Base-by-base conservation (phyloP, 2,888 invertebrate genomes). In the Augochlorella aurata region DNA sequence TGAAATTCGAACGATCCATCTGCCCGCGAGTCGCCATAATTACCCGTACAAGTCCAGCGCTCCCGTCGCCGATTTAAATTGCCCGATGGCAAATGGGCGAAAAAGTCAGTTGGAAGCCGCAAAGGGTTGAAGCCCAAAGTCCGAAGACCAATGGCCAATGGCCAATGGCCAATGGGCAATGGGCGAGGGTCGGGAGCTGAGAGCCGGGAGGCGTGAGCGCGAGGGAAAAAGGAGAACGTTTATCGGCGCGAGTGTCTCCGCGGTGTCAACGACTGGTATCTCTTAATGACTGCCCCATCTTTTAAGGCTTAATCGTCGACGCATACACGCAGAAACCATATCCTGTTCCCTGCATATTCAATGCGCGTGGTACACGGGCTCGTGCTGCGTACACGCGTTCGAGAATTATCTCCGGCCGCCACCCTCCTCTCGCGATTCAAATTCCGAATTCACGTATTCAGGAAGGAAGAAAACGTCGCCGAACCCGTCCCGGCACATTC, bases 251-350 rank as follows among this genome's bases (percentile, higher is more conserved):
- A 90, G 89, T 91, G 92, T 92, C 92, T 90, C 89, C 83, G 85
- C 87, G 89, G 91, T 91, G 92, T 93, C 93, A 92, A 90, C 90
- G 87, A 86, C 88, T 89, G 88, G 90, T 92, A 92, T 93, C 92
- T 92, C 93, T 93, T 93, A 93, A 93, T 93, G 93, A 93, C 92
- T 91, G 90, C 88, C 91, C 91, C 92, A 91, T 93, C 93, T 92
- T 71, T 79, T 90, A 90, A 90, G 91, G 90, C 90, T 92, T 93
- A 93, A 93, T 93, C 93, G 91, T 86, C 91, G 91, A 93, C 38
- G 38, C 38, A 38, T 38, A 38, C 93, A 92, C 91, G 92, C 90
- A 92, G 93, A 93, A 92, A 93, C 90, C 92, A 93, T 93, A 92
- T 90, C 88, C 82, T 50, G 63, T 85, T 87, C 87, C 86, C 89